phyloP scores from a whole-genome alignment of 2,888 invertebrate genomes.

The Erebia ligea region DNA sequence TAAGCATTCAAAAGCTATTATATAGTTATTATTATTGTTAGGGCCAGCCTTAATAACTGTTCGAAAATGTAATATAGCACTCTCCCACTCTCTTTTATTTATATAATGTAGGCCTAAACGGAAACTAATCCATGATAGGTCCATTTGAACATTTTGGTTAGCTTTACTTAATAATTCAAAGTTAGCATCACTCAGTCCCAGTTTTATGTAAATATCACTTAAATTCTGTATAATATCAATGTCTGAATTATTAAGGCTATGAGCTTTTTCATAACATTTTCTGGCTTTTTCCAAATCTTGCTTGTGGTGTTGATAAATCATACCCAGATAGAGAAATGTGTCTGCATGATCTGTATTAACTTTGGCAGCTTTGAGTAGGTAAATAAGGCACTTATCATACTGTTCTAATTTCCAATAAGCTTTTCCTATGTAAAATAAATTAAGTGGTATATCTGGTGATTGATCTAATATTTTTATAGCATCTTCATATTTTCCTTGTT shows the following conservation, averaged over 20 bases:
- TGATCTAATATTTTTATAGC: conserved; percentile 80
- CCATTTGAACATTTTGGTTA: conserved; percentile 69
- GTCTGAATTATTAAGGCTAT: conserved; percentile 87
- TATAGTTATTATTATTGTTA: no score
- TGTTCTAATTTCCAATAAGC: conserved; percentile 84
- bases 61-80: conserved; percentile 90
- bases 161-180: conserved; percentile 83
- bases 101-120: conserved; percentile 92
- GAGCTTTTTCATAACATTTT: conserved; percentile 93
- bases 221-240: conserved; percentile 87
- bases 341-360: conserved; percentile 88
- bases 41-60: conserved; percentile 87
- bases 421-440: conserved; percentile 83
- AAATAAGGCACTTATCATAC: conserved; percentile 84
- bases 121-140: conserved; percentile 90
- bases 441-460: conserved; percentile 69
- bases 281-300: conserved; percentile 88
- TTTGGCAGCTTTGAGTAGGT: conserved; percentile 88
- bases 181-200: conserved; percentile 86
- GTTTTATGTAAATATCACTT: conserved; percentile 88
- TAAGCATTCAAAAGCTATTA: conserved; percentile 93
- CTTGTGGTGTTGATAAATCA: conserved; percentile 86
- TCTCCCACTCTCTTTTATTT: conserved; percentile 87
- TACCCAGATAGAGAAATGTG: conserved; percentile 90
- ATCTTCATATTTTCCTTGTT: conserved; percentile 77